Conservation (phyloP, 2,888 invertebrate genomes). For the Epinotia ramella region DNA sequence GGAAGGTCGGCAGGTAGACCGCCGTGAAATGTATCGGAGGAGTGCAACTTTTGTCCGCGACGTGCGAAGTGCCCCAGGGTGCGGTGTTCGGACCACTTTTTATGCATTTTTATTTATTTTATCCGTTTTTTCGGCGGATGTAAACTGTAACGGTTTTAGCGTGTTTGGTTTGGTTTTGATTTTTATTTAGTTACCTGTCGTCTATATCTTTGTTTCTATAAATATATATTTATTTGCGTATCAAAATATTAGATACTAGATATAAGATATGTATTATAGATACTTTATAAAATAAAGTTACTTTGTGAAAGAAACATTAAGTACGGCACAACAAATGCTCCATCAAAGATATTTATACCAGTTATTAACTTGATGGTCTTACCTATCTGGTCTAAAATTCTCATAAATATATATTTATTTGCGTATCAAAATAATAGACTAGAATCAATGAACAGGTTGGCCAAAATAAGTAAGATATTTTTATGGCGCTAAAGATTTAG, state of each 20-base stretch:
- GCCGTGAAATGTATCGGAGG: constrained; percentile 80
- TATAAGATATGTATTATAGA: too few relatives aligned
- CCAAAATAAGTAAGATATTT: too few relatives aligned
- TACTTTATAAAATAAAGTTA: too few relatives aligned
- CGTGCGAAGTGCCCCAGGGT: constrained; percentile 83
- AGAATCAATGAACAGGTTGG: too few relatives aligned
- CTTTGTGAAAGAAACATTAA: neutral
- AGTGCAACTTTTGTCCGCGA: constrained; percentile 82
- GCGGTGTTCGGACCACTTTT: constrained; percentile 65
- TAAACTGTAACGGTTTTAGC: constrained; percentile 50
- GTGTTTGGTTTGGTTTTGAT: constrained; percentile 38
- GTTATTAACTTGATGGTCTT: neutral
- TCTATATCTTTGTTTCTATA: constrained; percentile 1
- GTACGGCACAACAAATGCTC: neutral
- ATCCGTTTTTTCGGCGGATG: constrained; percentile 54
- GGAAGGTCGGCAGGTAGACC: constrained; percentile 73
- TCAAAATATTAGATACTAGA: too few relatives aligned
- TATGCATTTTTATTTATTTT: constrained; percentile 56
- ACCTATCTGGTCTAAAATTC: too few relatives aligned
- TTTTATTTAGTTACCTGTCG: constrained; percentile 6
- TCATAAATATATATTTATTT: too few relatives aligned
- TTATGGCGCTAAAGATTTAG: too few relatives aligned
- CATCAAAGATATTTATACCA: neutral
- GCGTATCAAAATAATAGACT: too few relatives aligned
- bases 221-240: too few relatives aligned